A percentile compares a stretch with the other conserved stretches of the same genome.
phyloP scores from a whole-genome alignment of 2,888 invertebrate species.

The Drosophila paramelanica region DNA sequence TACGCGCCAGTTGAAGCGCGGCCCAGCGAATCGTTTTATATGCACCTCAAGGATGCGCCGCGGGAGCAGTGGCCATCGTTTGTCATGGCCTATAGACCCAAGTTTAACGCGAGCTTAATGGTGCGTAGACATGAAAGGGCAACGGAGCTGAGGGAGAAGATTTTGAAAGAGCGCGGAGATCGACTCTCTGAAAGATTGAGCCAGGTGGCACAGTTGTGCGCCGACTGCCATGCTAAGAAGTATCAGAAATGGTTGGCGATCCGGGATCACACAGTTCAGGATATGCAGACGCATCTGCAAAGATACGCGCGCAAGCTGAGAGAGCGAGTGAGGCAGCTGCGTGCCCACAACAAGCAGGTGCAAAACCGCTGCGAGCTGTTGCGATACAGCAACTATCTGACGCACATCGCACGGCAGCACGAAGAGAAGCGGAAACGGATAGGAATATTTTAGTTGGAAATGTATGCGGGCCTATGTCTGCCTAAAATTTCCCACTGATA shows the following conservation, averaged over 20 bases:
- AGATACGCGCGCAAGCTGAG: neutral
- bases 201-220: neutral
- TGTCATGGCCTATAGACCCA: slow-evolving; percentile 5
- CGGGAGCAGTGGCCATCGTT: slow-evolving; percentile 15
- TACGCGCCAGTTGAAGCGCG: neutral
- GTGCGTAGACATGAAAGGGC: slow-evolving; percentile 12
- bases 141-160: neutral
- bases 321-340: slow-evolving; percentile 4
- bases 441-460: slow-evolving; percentile 40
- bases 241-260: neutral
- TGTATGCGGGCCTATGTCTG: neutral
- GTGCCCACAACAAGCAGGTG: slow-evolving; percentile 32
- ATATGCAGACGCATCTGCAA: slow-evolving; percentile 35
- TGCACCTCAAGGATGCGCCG: slow-evolving; percentile 26
- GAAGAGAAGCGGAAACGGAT: slow-evolving; percentile 27
- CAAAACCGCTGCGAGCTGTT: slow-evolving; percentile 11
- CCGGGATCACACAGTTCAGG: neutral
- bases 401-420: slow-evolving; percentile 20
- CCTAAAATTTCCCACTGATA: slow-evolving; percentile 14
- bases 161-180: neutral
- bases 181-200: neutral
- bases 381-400: slow-evolving; percentile 29
- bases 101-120: slow-evolving; percentile 1
- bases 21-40: slow-evolving; percentile 23
- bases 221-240: neutral